Evolutionary conservation across 2,888 invertebrate species (phyloP).

Genomic region (Epinotia brunnichana): DNA sequence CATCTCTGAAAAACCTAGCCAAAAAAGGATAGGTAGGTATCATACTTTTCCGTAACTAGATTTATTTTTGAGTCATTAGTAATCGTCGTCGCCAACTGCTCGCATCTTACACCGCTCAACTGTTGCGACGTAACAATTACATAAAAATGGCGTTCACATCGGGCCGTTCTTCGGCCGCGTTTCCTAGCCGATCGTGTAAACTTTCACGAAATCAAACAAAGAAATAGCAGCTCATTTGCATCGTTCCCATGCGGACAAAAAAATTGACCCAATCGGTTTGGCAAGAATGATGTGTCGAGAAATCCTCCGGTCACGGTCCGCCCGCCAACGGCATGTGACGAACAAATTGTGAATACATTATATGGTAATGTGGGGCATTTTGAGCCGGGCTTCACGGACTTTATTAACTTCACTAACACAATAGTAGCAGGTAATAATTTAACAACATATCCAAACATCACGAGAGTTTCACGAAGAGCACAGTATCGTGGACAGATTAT

Average conservation of each 20-base stretch:
- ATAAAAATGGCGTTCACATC: slow-evolving; percentile 83
- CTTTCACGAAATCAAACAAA: slow-evolving; percentile 84
- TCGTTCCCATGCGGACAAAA: slow-evolving; percentile 83
- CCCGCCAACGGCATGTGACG: slow-evolving; percentile 43
- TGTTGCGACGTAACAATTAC: slow-evolving; percentile 81
- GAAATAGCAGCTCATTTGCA: slow-evolving; percentile 83
- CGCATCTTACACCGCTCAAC: slow-evolving; percentile 55
- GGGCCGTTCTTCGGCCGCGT: slow-evolving; percentile 74
- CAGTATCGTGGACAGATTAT: background rate
- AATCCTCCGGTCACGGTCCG: slow-evolving; percentile 76
- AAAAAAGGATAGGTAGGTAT: too few relatives aligned
- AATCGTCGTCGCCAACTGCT: slow-evolving; percentile 50
- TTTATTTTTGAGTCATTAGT: background rate
- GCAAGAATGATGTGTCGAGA: slow-evolving; percentile 79
- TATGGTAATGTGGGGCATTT: slow-evolving; percentile 38
- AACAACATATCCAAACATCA: slow-evolving; percentile 12
- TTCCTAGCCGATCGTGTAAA: slow-evolving; percentile 83
- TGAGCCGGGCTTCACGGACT: slow-evolving; percentile 26
- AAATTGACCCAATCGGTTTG: slow-evolving; percentile 81
- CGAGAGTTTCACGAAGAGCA: background rate
- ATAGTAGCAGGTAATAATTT: slow-evolving; percentile 14
- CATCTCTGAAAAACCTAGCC: too few relatives aligned
- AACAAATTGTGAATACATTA: slow-evolving; percentile 41
- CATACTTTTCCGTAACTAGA: too few relatives aligned
- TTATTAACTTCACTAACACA: slow-evolving; percentile 25